Conservation (phyloP, 2,113 vertebrate species). For the Alces alces region DNA sequence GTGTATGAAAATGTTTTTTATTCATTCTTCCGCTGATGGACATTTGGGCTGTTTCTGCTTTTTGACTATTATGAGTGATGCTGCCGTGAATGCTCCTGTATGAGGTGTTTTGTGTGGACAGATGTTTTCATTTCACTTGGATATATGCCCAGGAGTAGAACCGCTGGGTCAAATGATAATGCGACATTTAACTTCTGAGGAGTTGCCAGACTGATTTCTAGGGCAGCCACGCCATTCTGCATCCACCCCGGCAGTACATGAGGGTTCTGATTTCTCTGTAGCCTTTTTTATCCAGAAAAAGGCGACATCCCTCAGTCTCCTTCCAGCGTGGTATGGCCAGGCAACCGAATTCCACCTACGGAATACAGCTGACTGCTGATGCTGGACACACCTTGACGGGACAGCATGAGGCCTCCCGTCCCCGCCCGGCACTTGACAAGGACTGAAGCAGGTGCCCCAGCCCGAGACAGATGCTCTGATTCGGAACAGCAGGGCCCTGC, state of each 20-base stretch:
- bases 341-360: not conserved
- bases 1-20: not conserved
- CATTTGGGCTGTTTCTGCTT: not conserved
- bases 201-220: not conserved
- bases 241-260: rapidly evolving
- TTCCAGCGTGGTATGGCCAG: not conserved
- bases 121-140: not conserved
- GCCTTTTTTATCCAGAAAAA: not conserved
- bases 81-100: not conserved
- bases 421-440: rapidly evolving
- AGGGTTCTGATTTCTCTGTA: not conserved
- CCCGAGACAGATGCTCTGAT: not conserved
- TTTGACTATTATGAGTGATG: not conserved
- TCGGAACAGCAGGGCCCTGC: not conserved
- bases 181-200: not conserved
- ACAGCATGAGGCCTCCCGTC: not conserved
- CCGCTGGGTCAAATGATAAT: not conserved
- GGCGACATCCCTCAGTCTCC: not conserved
- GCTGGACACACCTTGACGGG: not conserved
- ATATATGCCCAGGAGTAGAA: too few species aligned
- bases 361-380: not conserved
- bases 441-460: not conserved
- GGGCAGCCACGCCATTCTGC: not conserved
- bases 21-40: not conserved
- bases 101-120: not conserved